phyloP scores from a whole-genome alignment of 2,113 vertebrate species.

The Alethe diademata region DNA sequence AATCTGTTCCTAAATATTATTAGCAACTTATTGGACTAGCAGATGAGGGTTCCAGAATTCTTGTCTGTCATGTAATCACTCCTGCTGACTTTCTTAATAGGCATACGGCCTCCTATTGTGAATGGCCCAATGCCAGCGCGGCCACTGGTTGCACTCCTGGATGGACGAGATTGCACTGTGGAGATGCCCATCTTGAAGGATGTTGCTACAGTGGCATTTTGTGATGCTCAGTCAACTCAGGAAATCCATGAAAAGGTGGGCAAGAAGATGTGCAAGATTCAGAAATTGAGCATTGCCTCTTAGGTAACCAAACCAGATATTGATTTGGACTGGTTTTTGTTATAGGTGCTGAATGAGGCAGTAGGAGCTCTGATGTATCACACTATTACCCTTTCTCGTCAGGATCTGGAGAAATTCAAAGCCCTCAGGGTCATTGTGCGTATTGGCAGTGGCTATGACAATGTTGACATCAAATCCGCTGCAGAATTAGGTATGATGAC shows the following conservation, averaged over 20 bases:
- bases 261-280: background rate
- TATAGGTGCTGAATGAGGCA: conserved; percentile 88
- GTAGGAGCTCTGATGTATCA: conserved; percentile 90
- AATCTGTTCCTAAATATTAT: conserved; percentile 10
- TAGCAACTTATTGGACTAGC: background rate
- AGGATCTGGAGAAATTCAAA: conserved; percentile 92
- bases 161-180: conserved; percentile 89
- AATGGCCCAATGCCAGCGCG: conserved; percentile 90
- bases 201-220: conserved; percentile 90
- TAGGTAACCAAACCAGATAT: background rate
- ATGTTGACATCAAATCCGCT: conserved; percentile 89
- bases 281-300: background rate
- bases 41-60: background rate
- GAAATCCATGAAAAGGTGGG: conserved; percentile 92
- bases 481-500: conserved; percentile 84
- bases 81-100: conserved; percentile 53
- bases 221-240: conserved; percentile 91
- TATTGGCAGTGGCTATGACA: conserved; percentile 89
- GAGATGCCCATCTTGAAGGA: conserved; percentile 93
- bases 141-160: conserved; percentile 87
- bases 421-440: conserved; percentile 87
- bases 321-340: background rate
- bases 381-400: conserved; percentile 88
- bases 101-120: conserved; percentile 88
- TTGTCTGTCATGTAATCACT: background rate